Evolutionary conservation across 2,797 vertebrate genomes (phyloP), one percentile per base, ranked within the genome.

Genomic region (Ispidina lecontei): DNA sequence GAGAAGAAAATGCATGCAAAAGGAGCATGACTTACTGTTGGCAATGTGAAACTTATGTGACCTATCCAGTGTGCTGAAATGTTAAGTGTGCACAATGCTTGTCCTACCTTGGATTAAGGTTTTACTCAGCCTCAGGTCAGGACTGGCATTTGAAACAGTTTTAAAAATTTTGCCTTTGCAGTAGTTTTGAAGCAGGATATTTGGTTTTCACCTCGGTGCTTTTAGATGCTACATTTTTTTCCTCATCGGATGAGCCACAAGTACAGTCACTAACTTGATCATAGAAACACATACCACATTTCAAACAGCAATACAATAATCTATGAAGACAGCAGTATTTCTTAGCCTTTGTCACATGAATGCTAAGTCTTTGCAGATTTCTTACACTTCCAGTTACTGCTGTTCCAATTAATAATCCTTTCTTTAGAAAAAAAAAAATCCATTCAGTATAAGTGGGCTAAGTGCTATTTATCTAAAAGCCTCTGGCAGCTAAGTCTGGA

Each of bases 401-500:
- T 86, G 15, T 25, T 89, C 49, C 70, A 92, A 92, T 92, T 90
- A 91, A 91, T 90, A 86, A 63, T 72, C 62, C 25, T 72, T 63
- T 43, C 49, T 41, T 55, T 19, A 12, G 28, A 41, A 26, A 68
- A 84, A 26, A 59, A 73, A 56, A 86, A 89, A 75, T 85, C 89
- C 44, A 78, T 89, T 89, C 54, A 74, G 21, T 93, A 5, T 78
- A 95, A 94, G 89, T 95, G 72, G 82, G 73, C 83, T 97, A 97
- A 94, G 91, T 95, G 86, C 59, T 88, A 95, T 96, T 97, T 97
- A 92, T 92, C 72, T 95, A 77, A 96, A 97, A 97, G 92, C 92
- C 81, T 79, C 90, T 96, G 90, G 89, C 90, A 95, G 84, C 77
- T 87, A 93, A 96, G 85, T 72, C 89, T 89, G 90, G 83, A 89